Evolutionary conservation across 2,888 invertebrate genomes (phyloP), one percentile per base, ranked within the genome.

Genomic region (Protonemura montana): DNA sequence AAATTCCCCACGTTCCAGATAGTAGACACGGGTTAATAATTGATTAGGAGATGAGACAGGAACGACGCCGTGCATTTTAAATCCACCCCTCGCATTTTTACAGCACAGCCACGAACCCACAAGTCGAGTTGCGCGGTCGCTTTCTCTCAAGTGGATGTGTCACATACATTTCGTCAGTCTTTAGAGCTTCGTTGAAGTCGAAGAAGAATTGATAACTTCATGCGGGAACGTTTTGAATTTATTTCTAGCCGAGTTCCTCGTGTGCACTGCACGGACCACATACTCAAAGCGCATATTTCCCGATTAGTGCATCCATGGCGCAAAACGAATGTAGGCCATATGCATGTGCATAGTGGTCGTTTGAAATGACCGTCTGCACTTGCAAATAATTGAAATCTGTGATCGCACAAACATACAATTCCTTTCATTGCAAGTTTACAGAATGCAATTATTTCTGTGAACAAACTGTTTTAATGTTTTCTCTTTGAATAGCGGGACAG

Each of bases 31-130:
- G 59, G 13, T 59, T 59, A 59, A 59, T 59, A 59, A 59, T 59
- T 59, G 59, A 59, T 59, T 59, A 59, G 59, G 59, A 59, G 59
- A 59, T 59, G 59, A 59, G 59, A 59, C 59, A 59, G 59, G 59
- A 10, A 59, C 59, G 59, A 59, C 21, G 59, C 59, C 59, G 21
- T 59, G 59, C 59, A 59, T 59, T 59, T 59, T 59, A 59, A 59
- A 59, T 59, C 59, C 59, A 16, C 59, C 59, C 59, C 59, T 59
- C 59, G 59, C 59, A 59, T 21, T 59, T 59, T 21, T 21, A n/a
- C 59, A 21, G 13, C 16, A 7, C 59, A 2, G 21, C 59, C 21
- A 21, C 59, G 13, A 59, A 21, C 13, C 59, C 13, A 59, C 59
- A 21, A 59, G 59, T 21, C 2, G 21, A 59, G 59, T 59, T 59